Evolutionary conservation across 1,140 invertebrate genomes (phyloP).

Genomic region (Cephus cinctus): DNA sequence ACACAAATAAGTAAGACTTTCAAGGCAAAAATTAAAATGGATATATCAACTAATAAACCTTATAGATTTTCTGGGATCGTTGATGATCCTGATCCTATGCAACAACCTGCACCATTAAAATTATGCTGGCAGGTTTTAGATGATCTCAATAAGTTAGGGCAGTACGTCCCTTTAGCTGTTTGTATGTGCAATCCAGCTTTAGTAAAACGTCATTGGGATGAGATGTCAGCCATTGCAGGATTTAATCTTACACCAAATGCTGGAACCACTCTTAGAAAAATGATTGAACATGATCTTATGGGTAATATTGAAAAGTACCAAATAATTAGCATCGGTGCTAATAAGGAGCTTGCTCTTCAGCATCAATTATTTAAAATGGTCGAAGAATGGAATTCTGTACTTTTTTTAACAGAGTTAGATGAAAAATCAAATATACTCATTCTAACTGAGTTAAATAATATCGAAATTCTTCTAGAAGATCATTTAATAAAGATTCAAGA

Average conservation of each 20-base stretch:
- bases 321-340: slow-evolving; percentile 67
- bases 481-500: slow-evolving; percentile 66
- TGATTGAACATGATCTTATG: slow-evolving; percentile 63
- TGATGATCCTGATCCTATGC: slow-evolving; percentile 60
- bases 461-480: slow-evolving; percentile 65
- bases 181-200: slow-evolving; percentile 72
- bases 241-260: slow-evolving; percentile 67
- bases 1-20: slow-evolving; percentile 62
- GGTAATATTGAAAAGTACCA: slow-evolving; percentile 63
- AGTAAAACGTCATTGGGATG: slow-evolving; percentile 67
- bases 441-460: slow-evolving; percentile 60
- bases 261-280: slow-evolving; percentile 63
- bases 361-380: slow-evolving; percentile 64
- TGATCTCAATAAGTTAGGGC: slow-evolving; percentile 62
- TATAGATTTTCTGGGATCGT: slow-evolving; percentile 53
- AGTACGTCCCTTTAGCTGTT: slow-evolving; percentile 62
- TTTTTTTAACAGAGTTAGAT: slow-evolving; percentile 53
- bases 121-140: slow-evolving; percentile 58
- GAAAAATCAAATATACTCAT: slow-evolving; percentile 55
- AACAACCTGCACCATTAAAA: slow-evolving; percentile 61
- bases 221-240: slow-evolving; percentile 67
- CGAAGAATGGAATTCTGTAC: slow-evolving; percentile 62
- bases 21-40: slow-evolving; percentile 61
- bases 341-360: slow-evolving; percentile 65
- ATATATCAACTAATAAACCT: slow-evolving; percentile 48